These are phyloP conservation scores for Cryptoprocta ferox DNA, from an alignment of 2,797 vertebrate genomes.

Conservation along the genomic window DNA sequence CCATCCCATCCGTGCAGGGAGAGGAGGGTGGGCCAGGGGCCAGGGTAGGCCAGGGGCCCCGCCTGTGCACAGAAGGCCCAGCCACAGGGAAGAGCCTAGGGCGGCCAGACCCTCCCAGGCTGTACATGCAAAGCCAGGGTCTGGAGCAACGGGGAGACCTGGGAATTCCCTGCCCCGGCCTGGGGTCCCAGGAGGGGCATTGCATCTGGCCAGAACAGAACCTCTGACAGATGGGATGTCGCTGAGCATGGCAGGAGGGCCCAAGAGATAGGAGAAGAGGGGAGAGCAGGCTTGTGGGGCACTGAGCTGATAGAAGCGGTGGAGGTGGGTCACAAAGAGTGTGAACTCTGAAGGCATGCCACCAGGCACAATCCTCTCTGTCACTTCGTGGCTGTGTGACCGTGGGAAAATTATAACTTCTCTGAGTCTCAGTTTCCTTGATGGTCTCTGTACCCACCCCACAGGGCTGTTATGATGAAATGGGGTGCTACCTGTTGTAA, in stretches of 20 bases:
- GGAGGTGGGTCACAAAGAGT: not conserved
- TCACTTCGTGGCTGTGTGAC: not conserved
- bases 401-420: not conserved
- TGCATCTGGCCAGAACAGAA: slow-evolving; percentile 71
- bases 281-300: not conserved
- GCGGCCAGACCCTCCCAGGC: not conserved
- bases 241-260: not conserved
- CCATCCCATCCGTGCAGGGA: not conserved
- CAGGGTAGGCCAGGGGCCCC: too few relatives aligned
- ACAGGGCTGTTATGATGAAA: not conserved
- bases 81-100: not conserved
- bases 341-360: rapidly evolving
- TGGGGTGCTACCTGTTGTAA: rapidly evolving
- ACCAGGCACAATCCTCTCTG: not conserved
- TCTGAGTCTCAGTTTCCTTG: not conserved
- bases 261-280: not conserved
- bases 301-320: not conserved
- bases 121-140: not conserved
- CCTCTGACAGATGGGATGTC: slow-evolving; percentile 60
- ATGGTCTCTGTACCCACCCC: not conserved
- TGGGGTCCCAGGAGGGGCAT: slow-evolving; percentile 2
- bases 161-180: not conserved
- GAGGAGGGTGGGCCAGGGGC: not conserved
- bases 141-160: not conserved
- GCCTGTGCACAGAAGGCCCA: not conserved